Percentiles rank a stretch among this genome's conserved stretches.
Evolutionary conservation across 2,113 vertebrate genomes (phyloP).

Genomic region (Aplodontia rufa): DNA sequence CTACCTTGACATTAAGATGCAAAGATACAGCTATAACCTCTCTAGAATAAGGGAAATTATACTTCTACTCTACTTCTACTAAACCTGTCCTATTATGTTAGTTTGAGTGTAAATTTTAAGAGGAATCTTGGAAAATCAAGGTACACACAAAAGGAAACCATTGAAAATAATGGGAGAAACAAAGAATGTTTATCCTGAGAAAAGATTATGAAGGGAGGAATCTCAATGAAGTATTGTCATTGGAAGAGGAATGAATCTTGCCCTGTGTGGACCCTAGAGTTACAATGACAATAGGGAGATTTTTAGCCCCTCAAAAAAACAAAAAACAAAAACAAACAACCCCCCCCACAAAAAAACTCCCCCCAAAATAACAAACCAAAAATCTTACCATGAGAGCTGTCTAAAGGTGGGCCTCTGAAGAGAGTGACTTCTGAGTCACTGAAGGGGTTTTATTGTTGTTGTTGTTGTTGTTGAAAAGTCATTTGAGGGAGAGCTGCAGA

Average conservation of each 20-base stretch:
- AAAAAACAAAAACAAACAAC: no score
- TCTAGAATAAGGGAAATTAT: background rate
- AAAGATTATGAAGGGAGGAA: background rate
- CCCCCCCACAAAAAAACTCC: no score
- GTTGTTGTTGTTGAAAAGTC: conserved; percentile 25
- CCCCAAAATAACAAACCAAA: no score
- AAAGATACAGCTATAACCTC: background rate
- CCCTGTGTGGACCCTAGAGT: background rate
- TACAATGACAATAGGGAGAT: background rate
- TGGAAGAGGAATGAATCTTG: background rate
- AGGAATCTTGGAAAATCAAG: conserved; percentile 24
- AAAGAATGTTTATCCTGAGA: background rate
- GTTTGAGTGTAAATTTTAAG: conserved; percentile 22
- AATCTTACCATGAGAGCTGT: background rate
- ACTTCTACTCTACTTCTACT: background rate
- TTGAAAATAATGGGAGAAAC: background rate
- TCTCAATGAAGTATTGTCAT: background rate
- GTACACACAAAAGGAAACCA: background rate
- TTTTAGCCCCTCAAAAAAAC: background rate
- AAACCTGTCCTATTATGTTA: background rate
- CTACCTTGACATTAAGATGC: background rate
- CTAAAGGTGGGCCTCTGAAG: background rate
- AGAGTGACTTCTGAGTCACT: background rate
- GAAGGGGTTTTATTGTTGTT: background rate
- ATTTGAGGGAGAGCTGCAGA: conserved; percentile 21